A percentile compares a stretch with the other conserved stretches of the same genome.
Evolutionary conservation across 2,888 invertebrate genomes (phyloP).

Genomic region (Drosophila ezoana): DNA sequence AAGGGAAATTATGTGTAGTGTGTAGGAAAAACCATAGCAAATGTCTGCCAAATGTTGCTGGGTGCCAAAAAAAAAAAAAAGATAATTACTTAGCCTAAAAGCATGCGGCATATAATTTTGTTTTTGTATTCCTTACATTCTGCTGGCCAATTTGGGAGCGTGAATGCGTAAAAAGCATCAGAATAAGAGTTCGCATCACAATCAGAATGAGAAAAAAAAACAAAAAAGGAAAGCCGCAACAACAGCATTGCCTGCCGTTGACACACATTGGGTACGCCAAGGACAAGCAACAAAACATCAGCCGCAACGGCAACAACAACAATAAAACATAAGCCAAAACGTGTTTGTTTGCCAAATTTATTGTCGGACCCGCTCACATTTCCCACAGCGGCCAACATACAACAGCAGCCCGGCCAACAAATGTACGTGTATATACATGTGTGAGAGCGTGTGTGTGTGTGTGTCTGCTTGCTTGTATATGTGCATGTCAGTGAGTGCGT

Average conservation of each 20-base stretch:
- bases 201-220: conserved; percentile 24
- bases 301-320: conserved; percentile 55
- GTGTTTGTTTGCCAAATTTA: conserved; percentile 79
- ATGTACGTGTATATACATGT: conserved; percentile 11
- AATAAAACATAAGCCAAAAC: conserved; percentile 79
- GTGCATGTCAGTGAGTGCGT: conserved; percentile 53
- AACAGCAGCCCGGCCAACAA: conserved; percentile 40
- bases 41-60: conserved; percentile 51
- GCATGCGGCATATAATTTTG: conserved; percentile 55
- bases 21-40: conserved; percentile 27
- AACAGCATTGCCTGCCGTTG: conserved; percentile 57
- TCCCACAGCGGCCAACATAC: conserved; percentile 56
- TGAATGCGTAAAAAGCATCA: conserved; percentile 73
- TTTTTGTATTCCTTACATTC: conserved; percentile 40
- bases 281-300: conserved; percentile 64
- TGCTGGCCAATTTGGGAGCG: conserved; percentile 63
- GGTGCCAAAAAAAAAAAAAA: conserved; percentile 56
- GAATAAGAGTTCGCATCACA: conserved; percentile 46
- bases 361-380: conserved; percentile 61
- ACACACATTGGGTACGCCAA: conserved; percentile 74
- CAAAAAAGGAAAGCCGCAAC: conserved; percentile 46
- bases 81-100: conserved; percentile 69
- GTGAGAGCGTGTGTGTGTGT: conserved; percentile 1
- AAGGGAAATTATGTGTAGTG: conserved; percentile 67
- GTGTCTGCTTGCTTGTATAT: conserved; percentile 15